Evolutionary conservation across 1,140 invertebrate species (phyloP).

Genomic region (Bilobella aurantiaca): DNA sequence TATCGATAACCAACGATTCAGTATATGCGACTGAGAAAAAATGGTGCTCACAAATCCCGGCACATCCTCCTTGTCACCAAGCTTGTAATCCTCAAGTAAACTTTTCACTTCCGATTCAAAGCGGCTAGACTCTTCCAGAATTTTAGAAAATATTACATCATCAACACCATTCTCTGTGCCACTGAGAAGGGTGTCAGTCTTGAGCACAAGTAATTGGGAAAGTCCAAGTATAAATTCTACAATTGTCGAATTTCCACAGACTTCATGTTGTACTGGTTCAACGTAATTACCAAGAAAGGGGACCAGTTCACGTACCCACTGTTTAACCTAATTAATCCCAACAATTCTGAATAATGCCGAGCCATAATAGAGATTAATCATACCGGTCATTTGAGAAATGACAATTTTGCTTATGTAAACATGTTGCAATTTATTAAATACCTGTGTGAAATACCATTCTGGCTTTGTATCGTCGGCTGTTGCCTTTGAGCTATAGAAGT

Average conservation of each 20-base stretch:
- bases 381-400: too few species aligned
- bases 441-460: constrained; percentile 35
- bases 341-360: too few species aligned
- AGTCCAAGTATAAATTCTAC: constrained; percentile 27
- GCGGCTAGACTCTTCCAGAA: constrained; percentile 30
- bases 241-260: constrained; percentile 15
- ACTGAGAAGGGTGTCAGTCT: constrained; percentile 25
- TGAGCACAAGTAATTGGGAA: constrained; percentile 27
- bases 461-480: constrained; percentile 25
- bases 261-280: constrained; percentile 16
- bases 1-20: constrained; percentile 29
- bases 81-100: constrained; percentile 16
- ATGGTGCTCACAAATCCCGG: constrained; percentile 30
- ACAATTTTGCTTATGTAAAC: too few species aligned
- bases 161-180: constrained; percentile 3
- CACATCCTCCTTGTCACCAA: constrained; percentile 9
- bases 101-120: constrained; percentile 27
- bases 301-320: constrained; percentile 26
- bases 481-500: constrained; percentile 27
- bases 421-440: too few species aligned
- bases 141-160: constrained; percentile 27
- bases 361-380: too few species aligned
- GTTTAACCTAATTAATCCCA: constrained; percentile 26
- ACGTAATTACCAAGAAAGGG: constrained; percentile 28
- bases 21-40: constrained; percentile 27